Percentiles rank a stretch among this genome's conserved stretches.
phyloP scores from a whole-genome alignment of 2,888 invertebrate species.

The Colletes collaris region DNA sequence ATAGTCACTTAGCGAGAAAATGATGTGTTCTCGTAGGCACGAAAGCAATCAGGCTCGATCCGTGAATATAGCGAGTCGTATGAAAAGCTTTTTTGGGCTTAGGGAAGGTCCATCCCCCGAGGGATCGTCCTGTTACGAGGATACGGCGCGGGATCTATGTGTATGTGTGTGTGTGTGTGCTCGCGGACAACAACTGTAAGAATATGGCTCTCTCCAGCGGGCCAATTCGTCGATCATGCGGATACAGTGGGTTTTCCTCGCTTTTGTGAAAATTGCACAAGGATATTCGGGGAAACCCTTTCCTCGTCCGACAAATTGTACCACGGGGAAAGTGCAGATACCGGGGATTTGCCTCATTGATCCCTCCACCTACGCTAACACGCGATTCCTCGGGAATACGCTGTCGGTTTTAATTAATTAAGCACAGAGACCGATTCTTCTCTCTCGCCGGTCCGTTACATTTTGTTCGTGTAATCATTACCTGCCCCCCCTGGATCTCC shows the following conservation, averaged over 20 bases:
- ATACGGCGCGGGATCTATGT: background rate
- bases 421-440: slow-evolving; percentile 57
- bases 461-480: slow-evolving; percentile 52
- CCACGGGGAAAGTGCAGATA: slow-evolving; percentile 62
- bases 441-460: slow-evolving; percentile 6
- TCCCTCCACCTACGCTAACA: slow-evolving; percentile 67
- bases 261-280: slow-evolving; percentile 64
- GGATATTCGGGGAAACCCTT: slow-evolving; percentile 68
- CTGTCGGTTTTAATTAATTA: slow-evolving; percentile 76
- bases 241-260: slow-evolving; percentile 48
- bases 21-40: slow-evolving; percentile 11
- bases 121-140: slow-evolving; percentile 30
- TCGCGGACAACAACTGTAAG: slow-evolving; percentile 30
- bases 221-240: slow-evolving; percentile 55
- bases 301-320: slow-evolving; percentile 72
- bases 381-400: slow-evolving; percentile 70
- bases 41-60: slow-evolving; percentile 7
- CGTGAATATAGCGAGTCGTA: background rate
- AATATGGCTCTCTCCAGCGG: slow-evolving; percentile 39
- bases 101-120: slow-evolving; percentile 17
- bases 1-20: slow-evolving; percentile 34
- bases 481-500: slow-evolving; percentile 28
- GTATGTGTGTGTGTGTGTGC: slow-evolving; percentile 1
- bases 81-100: slow-evolving; percentile 31
- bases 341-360: slow-evolving; percentile 41